phyloP scores from a whole-genome alignment of 2,888 invertebrate genomes.

The Sialis fuliginosa region DNA sequence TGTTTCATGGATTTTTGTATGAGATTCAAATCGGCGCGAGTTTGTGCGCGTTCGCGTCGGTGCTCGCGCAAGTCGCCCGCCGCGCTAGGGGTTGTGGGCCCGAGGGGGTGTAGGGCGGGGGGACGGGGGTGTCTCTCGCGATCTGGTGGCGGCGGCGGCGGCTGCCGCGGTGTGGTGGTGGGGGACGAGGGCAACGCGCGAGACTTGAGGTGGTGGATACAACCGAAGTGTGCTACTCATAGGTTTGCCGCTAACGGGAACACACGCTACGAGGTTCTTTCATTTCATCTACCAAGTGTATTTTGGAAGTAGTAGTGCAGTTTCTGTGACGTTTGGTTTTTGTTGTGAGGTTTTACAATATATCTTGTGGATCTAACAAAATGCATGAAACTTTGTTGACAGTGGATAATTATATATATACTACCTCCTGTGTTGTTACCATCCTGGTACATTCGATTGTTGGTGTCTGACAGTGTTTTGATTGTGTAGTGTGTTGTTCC shows the following conservation, averaged over 20 bases:
- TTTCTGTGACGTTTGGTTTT: not conserved
- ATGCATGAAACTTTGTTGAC: no score
- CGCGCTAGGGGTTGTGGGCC: not conserved
- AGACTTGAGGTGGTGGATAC: slow-evolving; percentile 11
- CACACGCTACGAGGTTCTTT: slow-evolving; percentile 2
- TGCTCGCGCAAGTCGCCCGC: slow-evolving; percentile 20
- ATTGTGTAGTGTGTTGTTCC: not conserved
- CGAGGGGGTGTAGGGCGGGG: not conserved
- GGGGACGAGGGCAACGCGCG: slow-evolving; percentile 17
- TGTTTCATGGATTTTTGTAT: slow-evolving; percentile 28
- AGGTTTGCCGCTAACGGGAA: not conserved
- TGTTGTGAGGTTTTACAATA: no score
- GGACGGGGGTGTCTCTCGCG: slow-evolving; percentile 8
- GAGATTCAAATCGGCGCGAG: slow-evolving; percentile 31
- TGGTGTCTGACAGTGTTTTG: not conserved
- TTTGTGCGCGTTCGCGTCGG: slow-evolving; percentile 16
- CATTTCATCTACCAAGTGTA: slow-evolving; percentile 2
- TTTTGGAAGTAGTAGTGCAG: not conserved
- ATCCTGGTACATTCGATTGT: not conserved
- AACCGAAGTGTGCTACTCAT: slow-evolving; percentile 16
- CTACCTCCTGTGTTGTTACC: not conserved
- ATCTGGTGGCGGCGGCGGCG: slow-evolving; percentile 13
- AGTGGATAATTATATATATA: no score
- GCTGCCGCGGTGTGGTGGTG: slow-evolving; percentile 17
- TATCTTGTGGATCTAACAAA: no score